Base-by-base conservation (phyloP, 2,113 vertebrate species). In the Ellobius talpinus region DNA sequence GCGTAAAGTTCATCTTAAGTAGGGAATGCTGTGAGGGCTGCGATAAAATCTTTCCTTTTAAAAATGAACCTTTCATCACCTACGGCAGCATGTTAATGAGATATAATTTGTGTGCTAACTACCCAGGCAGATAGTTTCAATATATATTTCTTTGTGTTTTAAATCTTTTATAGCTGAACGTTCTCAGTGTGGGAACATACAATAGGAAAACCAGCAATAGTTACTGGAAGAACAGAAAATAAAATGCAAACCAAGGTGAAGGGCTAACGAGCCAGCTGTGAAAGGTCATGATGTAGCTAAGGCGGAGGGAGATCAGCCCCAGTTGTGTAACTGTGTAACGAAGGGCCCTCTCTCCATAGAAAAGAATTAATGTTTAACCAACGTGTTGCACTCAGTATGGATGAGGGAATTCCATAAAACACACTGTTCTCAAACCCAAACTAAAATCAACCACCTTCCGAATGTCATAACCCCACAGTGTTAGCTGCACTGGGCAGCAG, bases 341-440 rank as follows among this genome's bases (percentile, higher is more conserved):
- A 76, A 84, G 31, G 10, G 50, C 81, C 86, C 42, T 87, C 52
- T 55, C 77, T 88, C 47, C 86, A 77, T 39, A 78, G 65, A 63
- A 93, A 91, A 77, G 47, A 93, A 89, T 94, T 92, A 96, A 95
- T 93, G 50, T 94, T 97, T 97, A 97, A 97, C 92, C 65, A 74
- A 79, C 55, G 42, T 42, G 31, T 52, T 92, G 24, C 55, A 74
- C 14, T 68, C 42, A 52, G 45, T 36, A 63, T 81, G 50, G 52
- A 58, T 70, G 92, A 88, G 66, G 93, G 79, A 88, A n/a, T 14
- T 29, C 52, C 61, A 87, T 61, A 91, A 95, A 96, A 93, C 66
- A 74, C 0, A 0, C 31, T 78, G 36, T 89, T 96, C 76, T 86
- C 81, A 90, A 87, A 90, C 33, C 36, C 68, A 90, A 90, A 66